phyloP scores from a whole-genome alignment of 2,888 invertebrate species.

The Cantharis rustica region DNA sequence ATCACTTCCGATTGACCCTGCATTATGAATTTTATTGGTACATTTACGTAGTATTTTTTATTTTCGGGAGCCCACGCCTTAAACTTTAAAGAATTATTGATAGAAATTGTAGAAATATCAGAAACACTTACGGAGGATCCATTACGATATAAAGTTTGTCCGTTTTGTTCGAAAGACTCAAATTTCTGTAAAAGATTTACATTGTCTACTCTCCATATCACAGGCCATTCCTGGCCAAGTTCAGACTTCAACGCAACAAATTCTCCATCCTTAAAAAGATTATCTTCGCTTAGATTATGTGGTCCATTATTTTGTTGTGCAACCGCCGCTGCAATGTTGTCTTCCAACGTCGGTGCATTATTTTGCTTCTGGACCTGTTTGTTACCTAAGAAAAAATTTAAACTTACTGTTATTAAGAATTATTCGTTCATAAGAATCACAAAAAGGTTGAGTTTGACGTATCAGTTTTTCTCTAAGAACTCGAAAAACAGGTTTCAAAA shows the following conservation, averaged over 20 bases:
- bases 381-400: constrained; percentile 32
- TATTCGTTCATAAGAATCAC: neutral
- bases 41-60: constrained; percentile 78
- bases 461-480: no score
- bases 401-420: neutral
- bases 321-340: constrained; percentile 60
- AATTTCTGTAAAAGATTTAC: constrained; percentile 82
- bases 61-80: constrained; percentile 85
- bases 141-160: constrained; percentile 81
- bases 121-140: constrained; percentile 76
- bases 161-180: constrained; percentile 81
- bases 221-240: constrained; percentile 79
- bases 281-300: constrained; percentile 60
- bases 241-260: constrained; percentile 87
- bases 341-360: constrained; percentile 50
- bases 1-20: constrained; percentile 79
- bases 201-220: constrained; percentile 90
- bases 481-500: no score
- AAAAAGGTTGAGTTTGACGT: no score
- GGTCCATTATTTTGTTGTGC: constrained; percentile 52
- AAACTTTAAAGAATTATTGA: constrained; percentile 63
- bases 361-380: constrained; percentile 40
- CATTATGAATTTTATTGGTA: constrained; percentile 75
- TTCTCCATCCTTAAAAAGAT: constrained; percentile 75
- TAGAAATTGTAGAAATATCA: neutral